Evolutionary conservation across 92 coral and sea anemone genomes (phyloP), one percentile per base, ranked within the genome.

Genomic region (Epizoanthus stellaris): DNA sequence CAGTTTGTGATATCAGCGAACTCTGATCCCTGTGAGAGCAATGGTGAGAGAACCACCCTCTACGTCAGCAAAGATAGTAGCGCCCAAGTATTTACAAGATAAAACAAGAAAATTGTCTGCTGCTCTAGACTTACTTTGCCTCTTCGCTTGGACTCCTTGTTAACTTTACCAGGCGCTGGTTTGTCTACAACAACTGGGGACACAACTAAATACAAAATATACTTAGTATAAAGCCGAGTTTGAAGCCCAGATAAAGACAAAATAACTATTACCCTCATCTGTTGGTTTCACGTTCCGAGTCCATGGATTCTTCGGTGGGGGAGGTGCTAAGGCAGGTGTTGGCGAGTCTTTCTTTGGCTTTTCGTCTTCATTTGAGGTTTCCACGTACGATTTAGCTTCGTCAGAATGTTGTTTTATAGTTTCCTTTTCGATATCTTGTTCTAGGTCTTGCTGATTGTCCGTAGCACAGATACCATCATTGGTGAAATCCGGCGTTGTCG

Each of bases 1-100:
- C 99, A 96, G 93, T 95, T 96, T 45, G 98, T 93, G 5, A 95
- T 88, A 67, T 96, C 99, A 42, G 95, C 81, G 80, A 96, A 94
- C 83, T 96, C 95, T 53, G 91, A 90, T 53, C 98, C 98, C 97
- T 94, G 67, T 73, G 65, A 80, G n/a, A n/a, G n/a, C n/a, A n/a
- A n/a, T n/a, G n/a, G n/a, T n/a, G n/a, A n/a, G 53, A 85, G 17
- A 60, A 60, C 87, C 85, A 45, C 72, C 89, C 80, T 67, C 84
- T 21, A 74, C 81, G 73, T 62, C 36, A 70, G 77, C 86, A 68
- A 52, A 43, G 23, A 65, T 16, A 65, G 21, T 58, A 15, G 76
- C 74, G 66, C 53, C 47, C 79, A 2, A 82, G 65, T 70, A 70
- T 25, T 68, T 82, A 82, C 75, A 82, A 59, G 76, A 49, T n/a